Evolutionary conservation across 2,113 vertebrate species (phyloP).

Genomic region (Polypterus senegalus): DNA sequence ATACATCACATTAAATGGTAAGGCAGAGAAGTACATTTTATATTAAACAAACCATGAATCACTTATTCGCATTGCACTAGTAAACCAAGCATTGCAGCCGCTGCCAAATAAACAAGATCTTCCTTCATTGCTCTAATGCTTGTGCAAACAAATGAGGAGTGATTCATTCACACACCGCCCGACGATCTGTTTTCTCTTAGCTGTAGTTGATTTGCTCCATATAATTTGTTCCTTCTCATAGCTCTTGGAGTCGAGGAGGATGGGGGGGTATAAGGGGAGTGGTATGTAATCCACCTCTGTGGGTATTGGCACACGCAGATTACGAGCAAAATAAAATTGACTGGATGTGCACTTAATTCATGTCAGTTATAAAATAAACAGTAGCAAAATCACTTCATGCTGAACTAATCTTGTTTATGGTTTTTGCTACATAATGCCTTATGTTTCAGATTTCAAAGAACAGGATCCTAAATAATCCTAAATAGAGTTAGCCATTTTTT

Average conservation of each 20-base stretch:
- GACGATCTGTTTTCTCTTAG: constrained; percentile 6
- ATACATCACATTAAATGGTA: neutral
- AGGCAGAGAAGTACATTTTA: neutral
- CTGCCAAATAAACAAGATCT: constrained; percentile 1
- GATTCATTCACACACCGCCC: constrained; percentile 11
- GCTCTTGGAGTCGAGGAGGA: neutral
- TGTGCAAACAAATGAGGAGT: constrained; percentile 14
- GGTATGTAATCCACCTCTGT: constrained; percentile 14
- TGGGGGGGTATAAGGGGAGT: no score
- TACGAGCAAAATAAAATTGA: neutral
- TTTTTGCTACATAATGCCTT: neutral
- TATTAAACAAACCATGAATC: neutral
- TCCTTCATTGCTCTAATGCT: constrained; percentile 6
- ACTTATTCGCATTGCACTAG: constrained; percentile 5
- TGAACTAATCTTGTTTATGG: neutral
- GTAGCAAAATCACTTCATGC: neutral
- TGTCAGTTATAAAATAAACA: neutral
- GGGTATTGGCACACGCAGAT: constrained; percentile 5
- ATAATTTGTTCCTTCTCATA: neutral
- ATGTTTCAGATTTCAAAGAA: neutral
- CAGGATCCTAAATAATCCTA: constrained; percentile 32
- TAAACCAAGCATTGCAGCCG: constrained; percentile 1
- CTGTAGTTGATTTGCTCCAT: neutral
- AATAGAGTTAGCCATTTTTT: constrained; percentile 25
- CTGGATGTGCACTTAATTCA: neutral